Percentiles rank a stretch among this genome's conserved stretches.
Evolutionary conservation across 2,797 vertebrate species (phyloP).

Genomic region (Leptoclinus maculatus): DNA sequence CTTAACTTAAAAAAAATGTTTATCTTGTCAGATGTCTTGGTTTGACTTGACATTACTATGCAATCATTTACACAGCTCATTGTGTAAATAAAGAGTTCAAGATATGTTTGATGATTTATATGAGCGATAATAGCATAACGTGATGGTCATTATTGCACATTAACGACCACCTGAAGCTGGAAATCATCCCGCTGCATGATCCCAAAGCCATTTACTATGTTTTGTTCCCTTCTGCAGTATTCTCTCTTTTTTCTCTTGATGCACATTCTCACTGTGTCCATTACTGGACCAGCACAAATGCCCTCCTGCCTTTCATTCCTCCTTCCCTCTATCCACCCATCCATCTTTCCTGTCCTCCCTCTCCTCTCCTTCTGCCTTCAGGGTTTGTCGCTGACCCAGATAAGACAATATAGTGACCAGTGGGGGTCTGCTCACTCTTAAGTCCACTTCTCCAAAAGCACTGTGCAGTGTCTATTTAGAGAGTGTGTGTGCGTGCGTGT

Average conservation of each 20-base stretch:
- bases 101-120: not conserved
- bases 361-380: constrained; percentile 52
- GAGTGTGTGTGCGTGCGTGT: not conserved
- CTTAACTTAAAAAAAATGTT: not conserved
- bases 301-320: constrained; percentile 50
- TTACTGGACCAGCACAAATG: constrained; percentile 53
- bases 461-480: constrained; percentile 9
- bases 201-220: constrained; percentile 3
- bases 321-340: constrained; percentile 60
- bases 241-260: not conserved
- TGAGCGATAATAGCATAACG: not conserved
- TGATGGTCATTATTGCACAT: not conserved
- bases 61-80: not conserved
- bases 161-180: constrained; percentile 12
- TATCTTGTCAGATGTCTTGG: not conserved
- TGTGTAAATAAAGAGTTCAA: not conserved
- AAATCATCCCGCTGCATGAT: constrained; percentile 3
- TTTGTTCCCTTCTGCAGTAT: constrained; percentile 7
- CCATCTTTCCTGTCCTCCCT: constrained; percentile 57
- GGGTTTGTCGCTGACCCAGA: constrained; percentile 74
- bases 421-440: constrained; percentile 39
- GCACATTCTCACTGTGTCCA: constrained; percentile 30
- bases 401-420: constrained; percentile 55
- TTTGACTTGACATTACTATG: not conserved
- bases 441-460: constrained; percentile 42